A percentile compares a stretch with the other conserved stretches of the same genome.
Evolutionary conservation across 37 sponge, comb jelly and placozoan genomes (phyloP).

Genomic region (Diacarnus erythraeanus): DNA sequence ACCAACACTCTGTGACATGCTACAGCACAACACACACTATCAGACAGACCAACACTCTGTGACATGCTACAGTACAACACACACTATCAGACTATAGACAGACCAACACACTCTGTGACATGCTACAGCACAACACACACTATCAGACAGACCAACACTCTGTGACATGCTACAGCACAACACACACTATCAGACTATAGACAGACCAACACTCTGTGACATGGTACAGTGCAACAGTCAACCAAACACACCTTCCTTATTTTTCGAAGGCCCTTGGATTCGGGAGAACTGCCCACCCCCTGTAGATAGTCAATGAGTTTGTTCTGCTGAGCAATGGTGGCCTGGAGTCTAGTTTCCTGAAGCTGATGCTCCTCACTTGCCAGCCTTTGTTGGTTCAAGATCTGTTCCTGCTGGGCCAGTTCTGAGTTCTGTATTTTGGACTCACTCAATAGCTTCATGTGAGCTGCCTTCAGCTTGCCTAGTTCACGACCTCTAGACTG

Average conservation of each 20-base stretch:
- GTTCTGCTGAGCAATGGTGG: slow-evolving; percentile 69
- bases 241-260: slow-evolving; percentile 15
- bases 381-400: slow-evolving; percentile 28
- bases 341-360: slow-evolving; percentile 54
- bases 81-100: no score
- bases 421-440: slow-evolving; percentile 7
- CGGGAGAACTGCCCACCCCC: neutral
- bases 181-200: no score
- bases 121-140: no score
- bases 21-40: no score
- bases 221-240: neutral
- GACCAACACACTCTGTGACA: no score
- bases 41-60: no score
- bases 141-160: no score
- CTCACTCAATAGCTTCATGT: slow-evolving; percentile 64
- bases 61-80: no score
- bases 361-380: slow-evolving; percentile 16
- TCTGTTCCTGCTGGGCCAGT: slow-evolving; percentile 29
- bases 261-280: neutral
- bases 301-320: slow-evolving; percentile 69
- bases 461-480: slow-evolving; percentile 57
- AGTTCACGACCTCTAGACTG: slow-evolving; percentile 47
- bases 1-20: no score
- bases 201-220: no score
- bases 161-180: no score